Evolutionary conservation across 2,888 invertebrate species (phyloP), one percentile per base, ranked within the genome.

Genomic region (Ischnus inquisitorius): DNA sequence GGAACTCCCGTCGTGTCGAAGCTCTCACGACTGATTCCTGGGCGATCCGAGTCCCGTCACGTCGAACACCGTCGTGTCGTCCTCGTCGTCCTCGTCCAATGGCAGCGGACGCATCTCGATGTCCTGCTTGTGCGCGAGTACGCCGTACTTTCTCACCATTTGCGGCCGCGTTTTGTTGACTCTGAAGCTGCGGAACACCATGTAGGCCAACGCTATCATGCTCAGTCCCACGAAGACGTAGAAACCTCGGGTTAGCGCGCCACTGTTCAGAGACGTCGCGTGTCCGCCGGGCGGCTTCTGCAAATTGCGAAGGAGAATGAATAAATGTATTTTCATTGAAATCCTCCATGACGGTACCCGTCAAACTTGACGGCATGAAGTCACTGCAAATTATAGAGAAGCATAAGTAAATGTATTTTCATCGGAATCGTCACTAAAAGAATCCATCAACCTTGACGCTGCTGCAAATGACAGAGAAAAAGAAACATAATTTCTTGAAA

Each of bases 51-150:
- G 43, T 46, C 85, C 85, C 82, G 91, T 92, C 25, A 91, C 91
- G 87, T 94, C 94, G 79, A 94, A 94, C 46, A 94, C 92, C 54
- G 93, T 93, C 43, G 92, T 93, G 71, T 94, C 94, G 77, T 94
- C 94, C 2, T 94, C 94, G 43, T 94, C 94, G 34, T 94, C 94
- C 76, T 94, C 94, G 34, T 94, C 94, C 75, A 93, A 89, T 10
- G 93, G 94, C 67, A 94, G 88, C 64, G 94, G 94, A 80, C 94
- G 89, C 94, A 94, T 94, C 85, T 94, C 94, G 67, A 94, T 91
- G 79, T 94, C 94, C 85, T 94, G 94, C 82, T 92, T 91, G 82
- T 93, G 92, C 19, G 94, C 91, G 41, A 94, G 89, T 19, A 94
- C 88, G n/a, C 94, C 94, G 72, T 94, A 94, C 82, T 94, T 94